Conservation (phyloP, 1,140 invertebrate species). For the Neoseiulus cucumeris region DNA sequence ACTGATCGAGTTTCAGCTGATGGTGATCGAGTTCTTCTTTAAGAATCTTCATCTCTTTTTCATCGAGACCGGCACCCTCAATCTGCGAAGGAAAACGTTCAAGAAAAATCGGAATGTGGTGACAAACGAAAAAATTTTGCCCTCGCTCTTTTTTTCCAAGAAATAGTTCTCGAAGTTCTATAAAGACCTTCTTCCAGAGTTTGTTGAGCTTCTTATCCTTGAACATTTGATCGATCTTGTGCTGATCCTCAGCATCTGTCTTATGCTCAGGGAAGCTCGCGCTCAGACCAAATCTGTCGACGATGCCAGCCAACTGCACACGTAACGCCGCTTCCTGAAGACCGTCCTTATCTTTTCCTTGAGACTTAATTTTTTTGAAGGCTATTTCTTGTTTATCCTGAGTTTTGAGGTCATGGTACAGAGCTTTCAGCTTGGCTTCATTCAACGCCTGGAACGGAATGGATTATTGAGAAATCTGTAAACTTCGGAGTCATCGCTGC, state of each 20-base stretch:
- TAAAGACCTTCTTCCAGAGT: background rate
- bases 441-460: background rate
- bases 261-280: background rate
- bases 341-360: background rate
- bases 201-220: constrained; percentile 9
- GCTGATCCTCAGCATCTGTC: background rate
- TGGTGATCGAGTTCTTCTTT: constrained; percentile 4
- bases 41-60: constrained; percentile 5
- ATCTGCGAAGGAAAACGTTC: background rate
- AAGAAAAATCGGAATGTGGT: background rate
- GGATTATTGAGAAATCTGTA: too few relatives aligned
- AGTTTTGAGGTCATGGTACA: constrained; percentile 5
- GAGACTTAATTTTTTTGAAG: background rate
- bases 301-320: background rate
- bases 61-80: background rate
- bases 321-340: background rate
- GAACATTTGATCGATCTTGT: background rate
- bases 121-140: background rate
- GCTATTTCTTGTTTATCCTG: background rate
- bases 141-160: background rate
- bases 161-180: too few relatives aligned
- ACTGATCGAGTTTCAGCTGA: background rate
- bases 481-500: too few relatives aligned
- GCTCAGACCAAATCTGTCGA: background rate
- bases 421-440: background rate